Base-by-base conservation (phyloP, 2,113 vertebrate genomes). In the Oncorhynchus kisutch region DNA sequence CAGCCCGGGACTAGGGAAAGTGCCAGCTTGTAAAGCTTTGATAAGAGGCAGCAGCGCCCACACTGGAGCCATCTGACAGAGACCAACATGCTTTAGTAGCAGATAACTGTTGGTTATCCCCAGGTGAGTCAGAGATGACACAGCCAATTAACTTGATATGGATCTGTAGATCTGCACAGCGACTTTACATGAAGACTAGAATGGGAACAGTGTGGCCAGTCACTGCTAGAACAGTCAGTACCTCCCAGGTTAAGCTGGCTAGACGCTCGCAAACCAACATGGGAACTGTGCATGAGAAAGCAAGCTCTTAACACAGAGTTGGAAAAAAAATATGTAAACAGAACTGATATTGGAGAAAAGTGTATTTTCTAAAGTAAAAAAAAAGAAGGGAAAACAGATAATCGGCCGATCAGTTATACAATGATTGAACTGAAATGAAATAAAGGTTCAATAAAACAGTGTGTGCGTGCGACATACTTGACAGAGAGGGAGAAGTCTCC, bases 401-500 rank as follows among this genome's bases (percentile, higher is more conserved):
- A 45, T 45, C 0, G 39, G 39, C 12, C 39, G 9, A 45, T 11
- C 2, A 12, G 39, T 45, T 9, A 11, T 45, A 45, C 39, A 45
- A 45, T 11, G 39, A 45, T 45, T 45, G 39, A 45, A 45, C 39
- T 34, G 34, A 34, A 34, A 8, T 34, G 1, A 34, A 34, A 7
- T 34, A 34, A 34, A 34, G 34, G 34, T 34, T 7, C 1, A 34
- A 34, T 34, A 34, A 34, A 34, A 8, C 34, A 1, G 72, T 62
- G 39, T 66, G 60, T 24, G 29, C 22, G 16, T 49, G 24, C 16
- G 48, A 94, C 95, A 91, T 86, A 96, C 96, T 96, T 96, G 88
- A 96, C 95, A 0, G 95, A 96, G 67, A 96, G 92, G 24, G 93
- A 95, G 90, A 97, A 96, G 78, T 96, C 95, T 25, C 96, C 95